phyloP scores from a whole-genome alignment of 2,888 invertebrate genomes.

The Polydesmus complanatus region DNA sequence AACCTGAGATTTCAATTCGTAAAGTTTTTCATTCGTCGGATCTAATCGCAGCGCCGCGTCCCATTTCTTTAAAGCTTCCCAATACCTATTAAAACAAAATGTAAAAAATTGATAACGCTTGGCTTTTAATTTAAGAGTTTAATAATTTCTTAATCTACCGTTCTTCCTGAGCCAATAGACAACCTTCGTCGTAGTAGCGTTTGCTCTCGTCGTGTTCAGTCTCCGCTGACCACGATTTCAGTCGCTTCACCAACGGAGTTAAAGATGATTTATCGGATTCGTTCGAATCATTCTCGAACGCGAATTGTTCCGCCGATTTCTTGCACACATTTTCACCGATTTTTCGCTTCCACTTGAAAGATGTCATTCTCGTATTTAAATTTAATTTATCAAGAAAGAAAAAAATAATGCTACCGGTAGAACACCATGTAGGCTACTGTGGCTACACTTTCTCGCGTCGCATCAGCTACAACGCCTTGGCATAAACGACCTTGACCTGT shows the following conservation, averaged over 20 bases:
- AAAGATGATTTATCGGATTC: constrained; percentile 17
- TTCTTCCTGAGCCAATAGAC: constrained; percentile 28
- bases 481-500: too few relatives aligned
- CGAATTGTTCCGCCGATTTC: constrained; percentile 24
- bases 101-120: background rate
- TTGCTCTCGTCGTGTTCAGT: constrained; percentile 27
- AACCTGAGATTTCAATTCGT: constrained; percentile 34
- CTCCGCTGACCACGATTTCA: constrained; percentile 25
- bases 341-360: constrained; percentile 32
- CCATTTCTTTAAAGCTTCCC: constrained; percentile 35
- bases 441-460: too few relatives aligned
- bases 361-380: constrained; percentile 16
- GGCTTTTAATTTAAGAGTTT: background rate
- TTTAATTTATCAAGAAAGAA: too few relatives aligned
- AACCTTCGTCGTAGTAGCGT: constrained; percentile 28
- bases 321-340: constrained; percentile 26
- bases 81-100: constrained; percentile 25
- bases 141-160: constrained; percentile 24
- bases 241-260: constrained; percentile 18
- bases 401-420: too few relatives aligned
- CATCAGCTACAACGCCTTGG: too few relatives aligned
- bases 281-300: constrained; percentile 24
- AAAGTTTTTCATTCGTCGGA: constrained; percentile 29
- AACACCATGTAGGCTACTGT: too few relatives aligned
- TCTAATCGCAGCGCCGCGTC: constrained; percentile 30